These are phyloP conservation scores for Cheilosia soror DNA, from an alignment of 2,888 invertebrate genomes.

Conservation along the genomic window DNA sequence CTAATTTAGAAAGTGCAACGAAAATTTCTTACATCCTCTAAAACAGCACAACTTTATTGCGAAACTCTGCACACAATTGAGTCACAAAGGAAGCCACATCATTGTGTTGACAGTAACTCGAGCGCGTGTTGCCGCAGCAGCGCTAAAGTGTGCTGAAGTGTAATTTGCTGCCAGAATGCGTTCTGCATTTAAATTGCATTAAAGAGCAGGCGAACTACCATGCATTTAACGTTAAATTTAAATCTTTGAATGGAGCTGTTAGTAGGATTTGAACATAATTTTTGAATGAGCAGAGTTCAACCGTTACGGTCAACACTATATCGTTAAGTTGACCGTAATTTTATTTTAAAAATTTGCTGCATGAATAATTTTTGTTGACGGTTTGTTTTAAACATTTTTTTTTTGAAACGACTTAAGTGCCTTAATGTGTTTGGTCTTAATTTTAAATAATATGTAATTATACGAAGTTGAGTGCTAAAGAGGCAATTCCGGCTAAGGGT, in stretches of 20 bases:
- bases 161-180: slow-evolving; percentile 54
- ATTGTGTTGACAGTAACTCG: slow-evolving; percentile 23
- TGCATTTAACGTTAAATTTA: not conserved
- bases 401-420: too few relatives aligned
- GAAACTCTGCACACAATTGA: not conserved
- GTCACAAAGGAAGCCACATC: slow-evolving; percentile 14
- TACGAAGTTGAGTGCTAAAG: too few relatives aligned
- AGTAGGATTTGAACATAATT: not conserved
- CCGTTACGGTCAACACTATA: not conserved
- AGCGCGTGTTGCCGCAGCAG: slow-evolving; percentile 6
- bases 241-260: not conserved
- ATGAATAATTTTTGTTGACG: not conserved
- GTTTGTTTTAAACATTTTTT: not conserved
- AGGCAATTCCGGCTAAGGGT: too few relatives aligned
- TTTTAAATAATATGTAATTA: too few relatives aligned
- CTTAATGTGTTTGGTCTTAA: too few relatives aligned
- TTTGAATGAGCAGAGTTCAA: not conserved
- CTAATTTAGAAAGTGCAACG: slow-evolving; percentile 8
- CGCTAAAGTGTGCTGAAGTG: slow-evolving; percentile 33
- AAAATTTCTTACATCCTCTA: slow-evolving; percentile 12
- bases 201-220: not conserved
- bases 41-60: not conserved
- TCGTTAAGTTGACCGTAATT: slow-evolving; percentile 2
- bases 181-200: slow-evolving; percentile 48
- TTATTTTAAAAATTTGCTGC: not conserved